Evolutionary conservation across 2,113 vertebrate genomes (phyloP).

Genomic region (Sciurus niger): DNA sequence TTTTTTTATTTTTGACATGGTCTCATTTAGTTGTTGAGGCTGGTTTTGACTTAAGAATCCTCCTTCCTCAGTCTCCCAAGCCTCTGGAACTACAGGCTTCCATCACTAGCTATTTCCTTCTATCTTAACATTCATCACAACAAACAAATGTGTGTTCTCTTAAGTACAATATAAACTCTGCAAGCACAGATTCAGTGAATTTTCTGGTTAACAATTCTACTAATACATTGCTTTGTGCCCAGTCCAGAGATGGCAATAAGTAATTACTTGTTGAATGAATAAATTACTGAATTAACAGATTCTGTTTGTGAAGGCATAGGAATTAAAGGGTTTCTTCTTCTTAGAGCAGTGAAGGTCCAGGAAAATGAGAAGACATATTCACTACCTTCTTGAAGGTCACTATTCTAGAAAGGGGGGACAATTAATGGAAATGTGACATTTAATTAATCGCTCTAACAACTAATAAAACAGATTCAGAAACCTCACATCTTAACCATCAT

Average conservation of each 20-base stretch:
- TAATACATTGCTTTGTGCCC: neutral
- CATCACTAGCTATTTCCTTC: neutral
- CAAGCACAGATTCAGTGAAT: neutral
- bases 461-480: conserved; percentile 3
- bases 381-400: conserved; percentile 17
- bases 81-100: no score
- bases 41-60: no score
- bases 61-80: no score
- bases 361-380: conserved; percentile 2
- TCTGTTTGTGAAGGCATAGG: neutral
- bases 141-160: neutral
- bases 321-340: conserved; percentile 16
- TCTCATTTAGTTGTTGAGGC: no score
- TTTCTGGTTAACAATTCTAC: conserved; percentile 13
- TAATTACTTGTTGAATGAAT: conserved; percentile 25
- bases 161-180: neutral
- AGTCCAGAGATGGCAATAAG: neutral
- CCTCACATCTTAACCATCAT: neutral
- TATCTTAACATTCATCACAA: neutral
- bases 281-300: neutral
- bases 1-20: no score
- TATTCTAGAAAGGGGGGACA: conserved; percentile 54
- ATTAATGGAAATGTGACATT: neutral
- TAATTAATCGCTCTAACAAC: neutral
- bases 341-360: neutral